Percentiles rank a stretch among this genome's conserved stretches.
Evolutionary conservation across 2,113 vertebrate genomes (phyloP).

Genomic region (Amblyopsis rosae): DNA sequence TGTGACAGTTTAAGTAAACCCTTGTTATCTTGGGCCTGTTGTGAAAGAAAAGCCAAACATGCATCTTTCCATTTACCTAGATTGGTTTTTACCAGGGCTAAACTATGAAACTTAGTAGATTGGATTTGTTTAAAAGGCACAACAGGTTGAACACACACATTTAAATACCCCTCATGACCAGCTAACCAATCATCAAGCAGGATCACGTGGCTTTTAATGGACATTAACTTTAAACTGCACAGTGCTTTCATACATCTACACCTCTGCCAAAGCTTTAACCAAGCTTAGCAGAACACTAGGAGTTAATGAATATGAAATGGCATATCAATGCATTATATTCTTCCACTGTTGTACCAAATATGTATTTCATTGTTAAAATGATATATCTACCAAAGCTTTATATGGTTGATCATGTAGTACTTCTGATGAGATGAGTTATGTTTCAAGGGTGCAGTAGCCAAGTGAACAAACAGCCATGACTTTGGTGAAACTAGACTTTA

Average conservation of each 20-base stretch:
- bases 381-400: slow-evolving; percentile 10
- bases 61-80: background rate
- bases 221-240: background rate
- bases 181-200: background rate
- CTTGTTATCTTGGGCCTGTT: background rate
- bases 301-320: background rate
- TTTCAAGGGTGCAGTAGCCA: slow-evolving; percentile 2
- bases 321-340: slow-evolving; percentile 4
- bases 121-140: background rate
- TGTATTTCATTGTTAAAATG: slow-evolving; percentile 3
- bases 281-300: background rate
- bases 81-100: background rate
- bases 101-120: background rate
- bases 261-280: background rate
- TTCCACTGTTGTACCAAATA: slow-evolving; percentile 6
- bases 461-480: slow-evolving; percentile 19
- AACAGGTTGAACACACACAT: too few species aligned
- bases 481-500: slow-evolving; percentile 36
- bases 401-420: background rate
- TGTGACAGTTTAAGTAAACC: background rate
- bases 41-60: background rate
- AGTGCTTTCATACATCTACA: background rate
- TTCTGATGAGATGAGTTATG: slow-evolving; percentile 9
- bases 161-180: background rate
- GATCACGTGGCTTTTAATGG: background rate